Evolutionary conservation across 30 jellyfish, hydroid and myxozoan genomes (phyloP).

Genomic region (Turritopsis dohrnii): DNA sequence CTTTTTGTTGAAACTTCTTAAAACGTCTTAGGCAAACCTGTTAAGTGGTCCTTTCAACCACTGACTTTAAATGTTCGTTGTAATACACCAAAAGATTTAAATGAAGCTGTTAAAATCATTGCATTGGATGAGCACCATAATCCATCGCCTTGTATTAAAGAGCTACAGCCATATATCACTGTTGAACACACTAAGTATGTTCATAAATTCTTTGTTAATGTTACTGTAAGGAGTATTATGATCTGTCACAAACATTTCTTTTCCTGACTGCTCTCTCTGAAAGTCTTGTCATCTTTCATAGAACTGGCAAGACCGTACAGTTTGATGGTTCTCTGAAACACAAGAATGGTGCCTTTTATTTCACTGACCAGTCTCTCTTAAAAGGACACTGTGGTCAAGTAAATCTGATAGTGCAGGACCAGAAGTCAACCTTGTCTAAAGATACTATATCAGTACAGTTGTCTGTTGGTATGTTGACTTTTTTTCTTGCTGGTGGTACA

Average conservation of each 20-base stretch:
- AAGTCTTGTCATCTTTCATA: neutral
- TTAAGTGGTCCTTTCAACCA: conserved; percentile 25
- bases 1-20: neutral
- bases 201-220: neutral
- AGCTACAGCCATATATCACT: conserved; percentile 1
- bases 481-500: too few relatives aligned
- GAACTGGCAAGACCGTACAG: neutral
- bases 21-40: neutral
- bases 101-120: conserved; percentile 12
- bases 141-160: neutral
- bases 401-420: conserved; percentile 2
- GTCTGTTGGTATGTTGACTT: neutral
- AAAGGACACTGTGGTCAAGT: conserved; percentile 16
- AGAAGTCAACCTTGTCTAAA: neutral
- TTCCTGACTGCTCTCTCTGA: neutral
- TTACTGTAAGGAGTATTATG: too few relatives aligned
- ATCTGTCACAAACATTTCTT: too few relatives aligned
- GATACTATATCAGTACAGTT: conserved; percentile 21
- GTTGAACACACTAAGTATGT: conserved; percentile 1
- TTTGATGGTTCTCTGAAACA: neutral
- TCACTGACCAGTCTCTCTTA: conserved; percentile 1
- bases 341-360: conserved; percentile 3
- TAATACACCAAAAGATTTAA: neutral
- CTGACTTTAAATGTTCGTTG: conserved; percentile 15
- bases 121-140: conserved; percentile 19